Percentiles rank a stretch among this genome's conserved stretches.
These are phyloP conservation scores for Sminthurides aquaticus DNA, from an alignment of 2,888 invertebrate genomes.

Conservation along the genomic window DNA sequence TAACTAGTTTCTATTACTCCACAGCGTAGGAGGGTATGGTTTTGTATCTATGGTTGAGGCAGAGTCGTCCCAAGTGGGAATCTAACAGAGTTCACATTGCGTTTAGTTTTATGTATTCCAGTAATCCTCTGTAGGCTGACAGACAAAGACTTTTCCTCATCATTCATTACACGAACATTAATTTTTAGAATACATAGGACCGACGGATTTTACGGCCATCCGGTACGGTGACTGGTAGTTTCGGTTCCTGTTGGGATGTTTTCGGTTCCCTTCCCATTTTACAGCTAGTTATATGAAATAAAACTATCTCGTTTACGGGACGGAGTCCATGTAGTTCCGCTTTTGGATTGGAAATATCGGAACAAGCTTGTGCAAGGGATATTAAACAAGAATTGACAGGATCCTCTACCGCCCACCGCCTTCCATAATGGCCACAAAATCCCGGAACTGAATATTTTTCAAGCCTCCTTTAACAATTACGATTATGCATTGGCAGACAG, in stretches of 20 bases:
- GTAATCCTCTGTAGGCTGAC: not conserved
- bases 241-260: not conserved
- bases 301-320: too few relatives aligned
- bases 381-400: not conserved
- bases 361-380: not conserved
- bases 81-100: too few relatives aligned
- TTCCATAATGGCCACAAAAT: not conserved
- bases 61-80: too few relatives aligned
- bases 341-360: not conserved
- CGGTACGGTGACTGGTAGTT: slow-evolving; percentile 9
- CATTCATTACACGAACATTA: slow-evolving; percentile 27
- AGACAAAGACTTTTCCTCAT: slow-evolving; percentile 15
- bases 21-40: too few relatives aligned
- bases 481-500: too few relatives aligned
- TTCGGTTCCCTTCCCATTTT: too few relatives aligned
- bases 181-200: slow-evolving; percentile 21
- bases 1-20: too few relatives aligned
- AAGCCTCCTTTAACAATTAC: too few relatives aligned
- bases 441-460: too few relatives aligned
- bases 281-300: too few relatives aligned
- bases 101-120: not conserved
- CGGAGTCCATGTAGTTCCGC: too few relatives aligned
- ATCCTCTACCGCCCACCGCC: not conserved
- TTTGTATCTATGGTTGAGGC: too few relatives aligned
- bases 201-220: slow-evolving; percentile 24